Evolutionary conservation across 2,113 vertebrate species (phyloP).

Genomic region (Laticauda colubrina): DNA sequence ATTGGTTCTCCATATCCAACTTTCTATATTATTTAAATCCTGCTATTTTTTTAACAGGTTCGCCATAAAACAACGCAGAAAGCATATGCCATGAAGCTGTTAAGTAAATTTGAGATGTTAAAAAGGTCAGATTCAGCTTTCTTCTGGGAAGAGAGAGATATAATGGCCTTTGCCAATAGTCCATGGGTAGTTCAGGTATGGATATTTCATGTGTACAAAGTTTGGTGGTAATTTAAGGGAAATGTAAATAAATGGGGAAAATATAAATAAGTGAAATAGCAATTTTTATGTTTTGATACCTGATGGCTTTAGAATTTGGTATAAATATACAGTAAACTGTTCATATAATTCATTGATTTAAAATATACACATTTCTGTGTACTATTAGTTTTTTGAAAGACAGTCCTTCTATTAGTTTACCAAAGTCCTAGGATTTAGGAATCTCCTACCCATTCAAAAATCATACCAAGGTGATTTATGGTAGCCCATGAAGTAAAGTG

Average conservation of each 20-base stretch:
- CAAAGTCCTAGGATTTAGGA: background rate
- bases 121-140: conserved; percentile 98
- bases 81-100: conserved; percentile 97
- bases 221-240: background rate
- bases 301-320: background rate
- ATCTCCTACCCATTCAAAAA: background rate
- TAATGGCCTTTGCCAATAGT: conserved; percentile 97
- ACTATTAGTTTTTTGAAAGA: background rate
- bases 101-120: conserved; percentile 99
- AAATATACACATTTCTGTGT: background rate
- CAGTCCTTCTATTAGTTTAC: background rate
- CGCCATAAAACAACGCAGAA: conserved; percentile 95
- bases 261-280: background rate
- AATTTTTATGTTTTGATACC: background rate
- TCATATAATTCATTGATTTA: background rate
- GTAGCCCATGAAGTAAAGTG: background rate
- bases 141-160: conserved; percentile 99
- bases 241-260: conserved; percentile 26
- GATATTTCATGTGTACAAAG: conserved; percentile 13
- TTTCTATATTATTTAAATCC: background rate
- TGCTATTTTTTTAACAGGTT: conserved; percentile 74
- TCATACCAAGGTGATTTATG: background rate
- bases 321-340: background rate
- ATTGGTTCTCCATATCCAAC: background rate
- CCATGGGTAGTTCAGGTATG: conserved; percentile 98